Base-by-base conservation (phyloP, 2,797 vertebrate species). In the Cichlasoma orientale region DNA sequence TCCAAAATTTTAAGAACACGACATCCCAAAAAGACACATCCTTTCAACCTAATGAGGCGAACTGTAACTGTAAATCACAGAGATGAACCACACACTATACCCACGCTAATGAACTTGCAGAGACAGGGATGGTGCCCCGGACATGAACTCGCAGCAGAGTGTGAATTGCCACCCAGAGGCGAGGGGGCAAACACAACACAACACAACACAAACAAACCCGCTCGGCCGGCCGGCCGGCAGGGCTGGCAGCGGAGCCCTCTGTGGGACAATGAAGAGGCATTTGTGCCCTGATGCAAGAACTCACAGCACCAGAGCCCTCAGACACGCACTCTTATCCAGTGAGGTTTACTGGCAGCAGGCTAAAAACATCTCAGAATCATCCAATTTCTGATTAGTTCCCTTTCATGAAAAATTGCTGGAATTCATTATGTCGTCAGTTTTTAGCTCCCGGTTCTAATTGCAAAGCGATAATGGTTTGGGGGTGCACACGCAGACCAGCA, bases 131-230 rank as follows among this genome's bases (percentile, higher is more conserved):
- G 2, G 21, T 96, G 95, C 91, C 95, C 95, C 47, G 77, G 76
- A 93, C 90, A 77, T 95, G 95, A 96, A 95, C 95, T 92, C 82
- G 38, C 82, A 13, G 85, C 72, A 79, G 88, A 90, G 94, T 95
- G 95, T 94, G 94, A 95, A 94, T 91, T 90, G 92, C 92, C 94
- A 94, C 87, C 89, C 89, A 87, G 90, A 90, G 92, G 90, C 90
- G 85, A 94, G 92, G 92, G 90, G 91, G 86, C 91, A 92, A 92
- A 90, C 90, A 90, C 85, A 95, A 92, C 90, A 92, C 90, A 93
- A 92, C 88, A 93, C 88, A 94, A 89, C 86, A 90, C 86, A 92
- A 91, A 89, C 88, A 90, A 83, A 84, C 78, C 41, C 70, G 53
- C 88, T 78, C 72, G 52, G 80, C 80, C 80, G 5, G 77, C 74